Evolutionary conservation across 2,113 vertebrate species (phyloP).

Genomic region (Thryonomys swinderianus): DNA sequence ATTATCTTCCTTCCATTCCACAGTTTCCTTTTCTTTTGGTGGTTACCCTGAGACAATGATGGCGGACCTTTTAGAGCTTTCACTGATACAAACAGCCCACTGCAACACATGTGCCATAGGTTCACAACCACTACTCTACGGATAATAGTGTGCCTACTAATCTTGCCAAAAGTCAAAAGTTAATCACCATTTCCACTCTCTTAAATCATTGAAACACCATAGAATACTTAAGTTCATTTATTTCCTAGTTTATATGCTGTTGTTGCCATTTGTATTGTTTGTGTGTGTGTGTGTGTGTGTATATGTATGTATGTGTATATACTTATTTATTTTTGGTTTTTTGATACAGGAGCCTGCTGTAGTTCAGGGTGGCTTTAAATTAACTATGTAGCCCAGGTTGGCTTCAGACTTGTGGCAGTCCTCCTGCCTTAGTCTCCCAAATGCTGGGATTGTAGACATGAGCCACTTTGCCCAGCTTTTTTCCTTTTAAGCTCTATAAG

Average conservation of each 20-base stretch:
- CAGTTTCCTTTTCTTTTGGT: neutral
- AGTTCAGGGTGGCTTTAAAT: neutral
- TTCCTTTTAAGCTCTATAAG: neutral
- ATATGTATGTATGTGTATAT: too few relatives aligned
- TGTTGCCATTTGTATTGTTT: neutral
- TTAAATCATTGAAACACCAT: neutral
- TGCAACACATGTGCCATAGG: neutral
- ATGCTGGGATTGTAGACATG: neutral
- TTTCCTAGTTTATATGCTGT: neutral
- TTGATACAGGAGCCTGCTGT: neutral
- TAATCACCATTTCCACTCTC: neutral
- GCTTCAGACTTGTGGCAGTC: neutral
- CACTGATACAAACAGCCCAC: neutral
- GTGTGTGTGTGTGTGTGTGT: too few relatives aligned
- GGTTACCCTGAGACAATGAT: neutral
- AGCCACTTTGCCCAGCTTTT: neutral
- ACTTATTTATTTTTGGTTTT: too few relatives aligned
- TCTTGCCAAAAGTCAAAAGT: constrained; percentile 41
- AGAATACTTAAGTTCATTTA: constrained; percentile 18
- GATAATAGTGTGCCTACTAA: neutral
- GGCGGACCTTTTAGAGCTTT: neutral
- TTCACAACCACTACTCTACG: neutral
- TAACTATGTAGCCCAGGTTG: neutral
- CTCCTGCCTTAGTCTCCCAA: neutral
- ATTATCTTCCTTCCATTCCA: neutral